Evolutionary conservation across 2,797 vertebrate genomes (phyloP).

Genomic region (Benthosema pterotum): DNA sequence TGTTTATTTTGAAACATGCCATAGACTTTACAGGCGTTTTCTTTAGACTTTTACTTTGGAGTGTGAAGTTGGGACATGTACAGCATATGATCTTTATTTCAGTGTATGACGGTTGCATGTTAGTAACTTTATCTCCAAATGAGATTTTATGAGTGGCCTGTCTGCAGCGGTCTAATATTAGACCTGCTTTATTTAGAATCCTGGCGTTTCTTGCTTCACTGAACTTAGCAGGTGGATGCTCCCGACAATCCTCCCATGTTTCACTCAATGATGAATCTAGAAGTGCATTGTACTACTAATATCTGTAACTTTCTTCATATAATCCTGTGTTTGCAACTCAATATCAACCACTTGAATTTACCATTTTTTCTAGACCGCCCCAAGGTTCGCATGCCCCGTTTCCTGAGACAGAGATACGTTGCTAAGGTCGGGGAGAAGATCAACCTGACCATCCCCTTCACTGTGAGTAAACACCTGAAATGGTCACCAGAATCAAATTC

Average conservation of each 20-base stretch:
- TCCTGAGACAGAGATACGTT: constrained; percentile 87
- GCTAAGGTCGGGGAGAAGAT: constrained; percentile 83
- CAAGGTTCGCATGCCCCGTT: constrained; percentile 91
- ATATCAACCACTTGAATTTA: not conserved
- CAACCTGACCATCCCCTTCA: constrained; percentile 94
- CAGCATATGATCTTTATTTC: constrained; percentile 9
- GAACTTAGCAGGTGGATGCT: constrained; percentile 65
- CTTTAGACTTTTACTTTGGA: constrained; percentile 25
- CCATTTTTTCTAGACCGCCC: constrained; percentile 83
- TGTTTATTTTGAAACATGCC: constrained; percentile 77
- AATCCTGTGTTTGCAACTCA: too few species aligned
- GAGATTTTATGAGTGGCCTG: constrained; percentile 45
- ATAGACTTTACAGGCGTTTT: constrained; percentile 46
- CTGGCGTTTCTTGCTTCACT: constrained; percentile 59
- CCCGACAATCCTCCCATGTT: constrained; percentile 40
- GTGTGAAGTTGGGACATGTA: constrained; percentile 35
- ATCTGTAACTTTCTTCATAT: too few species aligned
- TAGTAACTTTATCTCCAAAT: constrained; percentile 47
- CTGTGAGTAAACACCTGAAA: constrained; percentile 73
- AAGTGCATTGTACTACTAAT: not conserved
- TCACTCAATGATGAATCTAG: not conserved
- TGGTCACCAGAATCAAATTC: not conserved
- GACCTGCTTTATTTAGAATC: constrained; percentile 71
- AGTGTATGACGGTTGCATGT: constrained; percentile 19
- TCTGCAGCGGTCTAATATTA: constrained; percentile 41